Evolutionary conservation across 2,888 invertebrate species (phyloP), one percentile per base, ranked within the genome.

Genomic region (Unio delphinus): DNA sequence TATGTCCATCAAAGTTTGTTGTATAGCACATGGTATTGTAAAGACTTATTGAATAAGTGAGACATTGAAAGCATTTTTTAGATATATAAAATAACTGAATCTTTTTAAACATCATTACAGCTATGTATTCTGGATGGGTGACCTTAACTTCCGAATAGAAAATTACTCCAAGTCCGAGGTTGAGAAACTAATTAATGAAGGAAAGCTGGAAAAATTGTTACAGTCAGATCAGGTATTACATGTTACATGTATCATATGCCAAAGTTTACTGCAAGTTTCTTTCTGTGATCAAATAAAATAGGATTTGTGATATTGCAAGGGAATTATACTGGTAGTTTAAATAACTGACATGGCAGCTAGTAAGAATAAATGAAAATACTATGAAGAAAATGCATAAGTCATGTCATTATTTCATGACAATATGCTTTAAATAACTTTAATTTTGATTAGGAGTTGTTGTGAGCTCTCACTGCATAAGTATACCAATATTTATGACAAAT

Each of bases 101-200:
- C 20, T 8, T 57, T 60, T 17, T 67, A 5, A 8, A 56, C 20
- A 59, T 60, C n/a, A 56, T 80, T 72, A 95, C 84, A 98, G 98
- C 89, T 95, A 95, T 85, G 95, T 98, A 0, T 97, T 97, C 89
- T 98, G 98, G 96, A 95, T 95, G 86, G 98, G 98, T 0, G 98
- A 98, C 90, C 91, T 98, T 58, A 98, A 98, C 91, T 98, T 98
- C 88, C 93, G 98, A 56, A 90, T 98, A 54, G 93, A 95, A 54
- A 81, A 87, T 23, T 71, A 86, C 17, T 65, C 78, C 7, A 78
- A 83, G 58, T 76, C 78, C 20, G 80, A 84, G 55, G 80, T 96
- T n/a, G 92, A 93, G 18, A 90, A 92, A 3, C 88, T 92, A 11
- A 90, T 95, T 34, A 91, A 92, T 73, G 93, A 94, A 69, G 93